Evolutionary conservation across 2,888 invertebrate genomes (phyloP).

Genomic region (Lamellibrachia satsuma): DNA sequence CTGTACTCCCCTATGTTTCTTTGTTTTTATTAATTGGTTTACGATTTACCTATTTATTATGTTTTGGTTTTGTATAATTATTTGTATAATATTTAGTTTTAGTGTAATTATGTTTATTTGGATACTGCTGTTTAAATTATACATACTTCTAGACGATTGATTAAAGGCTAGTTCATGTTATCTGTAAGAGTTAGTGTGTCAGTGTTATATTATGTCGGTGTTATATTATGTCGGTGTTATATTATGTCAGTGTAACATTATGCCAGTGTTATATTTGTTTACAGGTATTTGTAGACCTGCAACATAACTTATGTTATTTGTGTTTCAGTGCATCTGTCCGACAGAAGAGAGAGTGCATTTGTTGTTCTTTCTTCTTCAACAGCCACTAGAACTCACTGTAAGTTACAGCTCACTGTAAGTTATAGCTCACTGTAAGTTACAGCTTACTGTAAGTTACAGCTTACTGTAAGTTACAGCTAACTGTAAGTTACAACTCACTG

Average conservation of each 20-base stretch:
- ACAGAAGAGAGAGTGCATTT: conserved; percentile 58
- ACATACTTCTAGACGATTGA: background rate
- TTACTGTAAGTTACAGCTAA: too few species aligned
- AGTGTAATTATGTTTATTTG: background rate
- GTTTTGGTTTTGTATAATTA: background rate
- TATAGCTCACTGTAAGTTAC: background rate
- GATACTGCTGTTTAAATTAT: background rate
- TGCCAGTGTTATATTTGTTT: background rate
- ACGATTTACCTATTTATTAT: background rate
- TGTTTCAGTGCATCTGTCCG: conserved; percentile 62
- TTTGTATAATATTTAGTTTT: background rate
- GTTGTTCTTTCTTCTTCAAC: conserved; percentile 54
- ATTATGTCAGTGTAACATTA: background rate
- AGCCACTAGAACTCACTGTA: conserved; percentile 64
- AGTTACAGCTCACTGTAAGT: conserved; percentile 28
- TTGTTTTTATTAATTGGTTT: background rate
- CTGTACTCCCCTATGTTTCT: background rate
- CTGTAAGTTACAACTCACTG: too few species aligned
- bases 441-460: background rate
- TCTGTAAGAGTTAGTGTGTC: background rate
- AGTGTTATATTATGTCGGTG: too few species aligned
- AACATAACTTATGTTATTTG: too few species aligned
- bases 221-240: background rate
- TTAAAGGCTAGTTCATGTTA: too few species aligned
- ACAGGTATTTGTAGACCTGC: too few species aligned